Evolutionary conservation across 2,797 vertebrate genomes (phyloP).

Genomic region (Uromys caudimaculatus): DNA sequence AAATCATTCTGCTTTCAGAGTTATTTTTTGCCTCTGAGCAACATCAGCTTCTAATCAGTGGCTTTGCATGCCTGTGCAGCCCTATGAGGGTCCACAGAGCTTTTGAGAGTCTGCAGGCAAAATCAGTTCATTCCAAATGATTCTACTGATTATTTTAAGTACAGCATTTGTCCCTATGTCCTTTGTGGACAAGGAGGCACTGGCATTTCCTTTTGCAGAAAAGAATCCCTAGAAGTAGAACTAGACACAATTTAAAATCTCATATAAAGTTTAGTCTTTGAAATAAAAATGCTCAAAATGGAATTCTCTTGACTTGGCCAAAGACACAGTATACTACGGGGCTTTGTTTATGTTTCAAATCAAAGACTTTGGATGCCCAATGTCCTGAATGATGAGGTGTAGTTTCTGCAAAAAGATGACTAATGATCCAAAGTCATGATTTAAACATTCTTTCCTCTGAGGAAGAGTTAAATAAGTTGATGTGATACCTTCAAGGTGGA

Average conservation of each 20-base stretch:
- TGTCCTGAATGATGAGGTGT: not conserved
- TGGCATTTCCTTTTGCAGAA: constrained; percentile 52
- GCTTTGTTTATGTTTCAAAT: constrained; percentile 31
- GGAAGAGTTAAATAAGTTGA: constrained; percentile 58
- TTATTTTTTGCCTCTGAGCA: constrained; percentile 56
- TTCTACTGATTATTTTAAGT: constrained; percentile 32
- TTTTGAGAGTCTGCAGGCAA: not conserved
- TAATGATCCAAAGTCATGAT: constrained; percentile 37
- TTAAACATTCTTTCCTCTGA: constrained; percentile 30
- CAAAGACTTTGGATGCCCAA: not conserved
- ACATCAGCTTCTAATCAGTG: constrained; percentile 28
- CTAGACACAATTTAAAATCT: constrained; percentile 62
- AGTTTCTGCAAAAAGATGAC: not conserved
- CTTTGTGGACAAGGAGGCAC: not conserved
- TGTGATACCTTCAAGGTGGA: constrained; percentile 29
- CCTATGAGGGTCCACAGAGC: not conserved
- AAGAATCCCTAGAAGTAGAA: constrained; percentile 10
- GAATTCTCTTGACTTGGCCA: constrained; percentile 42
- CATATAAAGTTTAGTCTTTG: constrained; percentile 62
- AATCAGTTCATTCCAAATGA: constrained; percentile 43
- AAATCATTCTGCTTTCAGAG: constrained; percentile 49
- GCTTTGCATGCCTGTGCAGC: not conserved
- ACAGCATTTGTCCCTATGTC: not conserved
- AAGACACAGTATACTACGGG: not conserved
- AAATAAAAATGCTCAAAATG: constrained; percentile 60